Percentiles rank a stretch among this genome's conserved stretches.
These are phyloP conservation scores for Schrankia costaestrigalis DNA, from an alignment of 2,888 invertebrate species.

Conservation along the genomic window DNA sequence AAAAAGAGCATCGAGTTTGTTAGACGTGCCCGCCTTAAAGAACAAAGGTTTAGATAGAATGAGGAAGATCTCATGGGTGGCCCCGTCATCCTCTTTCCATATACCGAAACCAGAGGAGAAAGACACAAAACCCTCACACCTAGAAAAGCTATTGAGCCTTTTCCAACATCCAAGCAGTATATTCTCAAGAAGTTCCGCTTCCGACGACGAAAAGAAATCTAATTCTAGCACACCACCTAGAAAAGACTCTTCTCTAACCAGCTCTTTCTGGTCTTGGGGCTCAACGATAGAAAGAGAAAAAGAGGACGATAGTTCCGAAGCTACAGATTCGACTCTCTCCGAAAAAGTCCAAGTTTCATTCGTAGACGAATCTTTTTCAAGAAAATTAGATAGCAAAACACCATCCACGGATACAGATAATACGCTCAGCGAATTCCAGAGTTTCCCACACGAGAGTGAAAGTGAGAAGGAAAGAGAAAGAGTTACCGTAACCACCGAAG, in stretches of 20 bases:
- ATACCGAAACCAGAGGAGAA: conserved; percentile 63
- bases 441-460: conserved; percentile 50
- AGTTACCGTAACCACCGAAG: conserved; percentile 77
- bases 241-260: conserved; percentile 66
- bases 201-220: conserved; percentile 67
- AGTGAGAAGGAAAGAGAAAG: conserved; percentile 44
- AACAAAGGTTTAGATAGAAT: conserved; percentile 65
- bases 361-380: conserved; percentile 72
- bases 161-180: conserved; percentile 83
- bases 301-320: conserved; percentile 64
- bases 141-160: conserved; percentile 83
- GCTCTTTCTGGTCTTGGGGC: conserved; percentile 77
- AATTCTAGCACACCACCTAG: conserved; percentile 67
- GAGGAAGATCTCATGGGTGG: conserved; percentile 83
- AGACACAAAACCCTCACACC: conserved; percentile 77
- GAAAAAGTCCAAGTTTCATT: conserved; percentile 72
- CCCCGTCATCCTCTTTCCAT: conserved; percentile 64
- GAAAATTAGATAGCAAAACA: conserved; percentile 69
- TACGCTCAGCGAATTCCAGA: conserved; percentile 70
- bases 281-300: conserved; percentile 57
- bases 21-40: conserved; percentile 71
- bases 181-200: conserved; percentile 72
- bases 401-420: conserved; percentile 74
- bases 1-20: conserved; percentile 62
- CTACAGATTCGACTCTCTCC: conserved; percentile 69